Evolutionary conservation across 2,113 vertebrate genomes (phyloP).

Genomic region (Enhydra lutris): DNA sequence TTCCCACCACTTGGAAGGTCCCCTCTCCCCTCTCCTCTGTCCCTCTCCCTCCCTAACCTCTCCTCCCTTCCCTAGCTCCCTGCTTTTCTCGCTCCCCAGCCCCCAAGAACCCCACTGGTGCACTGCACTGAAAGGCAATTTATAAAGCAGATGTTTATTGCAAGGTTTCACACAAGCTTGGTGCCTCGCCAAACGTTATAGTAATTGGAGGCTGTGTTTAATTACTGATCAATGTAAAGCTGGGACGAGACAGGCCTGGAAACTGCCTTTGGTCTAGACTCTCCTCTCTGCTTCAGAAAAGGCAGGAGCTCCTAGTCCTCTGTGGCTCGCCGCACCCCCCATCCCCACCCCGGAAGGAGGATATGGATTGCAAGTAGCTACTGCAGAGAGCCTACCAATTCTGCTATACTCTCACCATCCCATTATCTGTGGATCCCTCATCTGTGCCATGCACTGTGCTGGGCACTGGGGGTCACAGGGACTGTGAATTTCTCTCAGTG

Average conservation of each 20-base stretch:
- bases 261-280: slow-evolving; percentile 47
- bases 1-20: not conserved
- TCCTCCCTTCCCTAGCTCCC: not conserved
- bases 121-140: slow-evolving; percentile 35
- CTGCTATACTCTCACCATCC: not conserved
- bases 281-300: not conserved
- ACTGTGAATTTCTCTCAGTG: not conserved
- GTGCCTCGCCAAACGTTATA: slow-evolving; percentile 62
- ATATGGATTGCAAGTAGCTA: not conserved
- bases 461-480: no score
- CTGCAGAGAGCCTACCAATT: not conserved
- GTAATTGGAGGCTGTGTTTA: slow-evolving; percentile 73
- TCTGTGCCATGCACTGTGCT: not conserved
- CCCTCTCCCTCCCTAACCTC: not conserved
- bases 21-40: not conserved
- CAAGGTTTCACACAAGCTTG: slow-evolving; percentile 48
- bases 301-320: not conserved
- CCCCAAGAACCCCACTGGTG: not conserved
- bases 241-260: slow-evolving; percentile 32
- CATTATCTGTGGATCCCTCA: not conserved
- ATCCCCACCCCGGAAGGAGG: no score
- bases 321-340: accelerated
- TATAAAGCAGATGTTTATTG: slow-evolving; percentile 73
- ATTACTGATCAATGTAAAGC: slow-evolving; percentile 70
- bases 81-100: not conserved